Evolutionary conservation across 2,113 vertebrate species (phyloP), one percentile per base, ranked within the genome.

Genomic region (Hippocampus guttulatus): DNA sequence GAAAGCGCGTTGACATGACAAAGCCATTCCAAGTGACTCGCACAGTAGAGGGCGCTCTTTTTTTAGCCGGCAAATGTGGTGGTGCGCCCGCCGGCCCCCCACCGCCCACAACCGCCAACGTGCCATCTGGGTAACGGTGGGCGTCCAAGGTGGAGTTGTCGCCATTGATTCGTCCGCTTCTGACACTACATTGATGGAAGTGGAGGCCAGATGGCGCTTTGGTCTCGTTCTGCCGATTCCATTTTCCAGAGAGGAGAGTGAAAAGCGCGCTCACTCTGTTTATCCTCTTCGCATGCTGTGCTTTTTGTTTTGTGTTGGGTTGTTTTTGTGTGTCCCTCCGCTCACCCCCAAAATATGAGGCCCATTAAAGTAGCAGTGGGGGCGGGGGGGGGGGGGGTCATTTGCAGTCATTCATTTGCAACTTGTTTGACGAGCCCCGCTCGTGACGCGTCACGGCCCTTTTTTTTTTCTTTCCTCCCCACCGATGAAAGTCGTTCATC

Each of bases 51-150:
- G 91, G 86, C 86, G 81, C 85, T 82, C 71, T 88, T 61, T 77
- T 78, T 38, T 58, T 5, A 20, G 7, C 49, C 15, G 77, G 77
- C 81, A 67, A 23, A 51, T 6, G 64, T 2, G 3, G 41, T 15
- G 5, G 2, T 8, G 57, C 8, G 10, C 49, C 57, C 64, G 72
- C 21, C 1, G 4, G 25, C 15, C 21, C 57, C 14, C 23, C 23
- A 30, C 60, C n/a, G 6, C 10, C 20, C 62, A 40, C 38, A 40
- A 40, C n/a, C 40, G 23, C 63, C 63, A 5, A 27, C 27, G 64
- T 82, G 84, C 88, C 90, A 90, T 91, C 86, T 91, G 89, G 86
- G 89, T 92, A 91, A 92, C 91, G 89, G 87, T 91, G 89, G 88
- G 88, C 77, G 88, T 91, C 91, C 91, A 90, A 86, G 83, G 88